Base-by-base conservation (phyloP, 2,888 invertebrate species). In the Coleophora flavipennella region DNA sequence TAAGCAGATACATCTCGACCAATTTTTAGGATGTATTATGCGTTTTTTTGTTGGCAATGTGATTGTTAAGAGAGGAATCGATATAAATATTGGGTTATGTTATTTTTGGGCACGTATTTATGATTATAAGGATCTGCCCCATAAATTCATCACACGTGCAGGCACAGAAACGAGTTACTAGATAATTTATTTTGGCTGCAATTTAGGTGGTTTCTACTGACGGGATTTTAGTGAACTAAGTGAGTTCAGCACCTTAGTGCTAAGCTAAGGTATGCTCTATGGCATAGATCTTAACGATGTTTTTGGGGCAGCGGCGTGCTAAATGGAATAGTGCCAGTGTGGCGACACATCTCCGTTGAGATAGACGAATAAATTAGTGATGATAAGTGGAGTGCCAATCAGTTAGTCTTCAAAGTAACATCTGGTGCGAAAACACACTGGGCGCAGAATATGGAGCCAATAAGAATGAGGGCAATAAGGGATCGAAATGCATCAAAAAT, bases 361-460 rank as follows among this genome's bases (percentile, higher is more conserved):
- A 63, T 74, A 77, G 77, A 81, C 78, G 74, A 73, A 83, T 84
- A 83, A 83, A 84, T 84, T 84, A 80, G 51, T 75, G 62, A 74
- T 83, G 81, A 84, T 84, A 83, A 81, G 84, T 83, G 68, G 77
- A 78, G 71, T 74, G 83, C 77, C 83, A 84, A 83, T 84, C 83
- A 81, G 81, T 83, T 79, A 83, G 80, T 81, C 83, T 81, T 83
- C 83, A 81, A 84, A 83, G 83, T 69, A 64, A 75, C 81, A 83
- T 77, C 73, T 84, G 81, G 80, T 69, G 63, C 55, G 63, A 63
- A 56, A 58, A 53, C 57, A 57, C 59, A 55, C 55, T 62, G 53
- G 55, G 52, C 57, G 59, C 46, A 48, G 59, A 57, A n/a, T n/a
- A n/a, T n/a, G 58, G 73, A 73, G 77, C 48, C 62, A 67, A 69